Conservation (phyloP, 1,140 invertebrate species). For the Brachionus angularis region DNA sequence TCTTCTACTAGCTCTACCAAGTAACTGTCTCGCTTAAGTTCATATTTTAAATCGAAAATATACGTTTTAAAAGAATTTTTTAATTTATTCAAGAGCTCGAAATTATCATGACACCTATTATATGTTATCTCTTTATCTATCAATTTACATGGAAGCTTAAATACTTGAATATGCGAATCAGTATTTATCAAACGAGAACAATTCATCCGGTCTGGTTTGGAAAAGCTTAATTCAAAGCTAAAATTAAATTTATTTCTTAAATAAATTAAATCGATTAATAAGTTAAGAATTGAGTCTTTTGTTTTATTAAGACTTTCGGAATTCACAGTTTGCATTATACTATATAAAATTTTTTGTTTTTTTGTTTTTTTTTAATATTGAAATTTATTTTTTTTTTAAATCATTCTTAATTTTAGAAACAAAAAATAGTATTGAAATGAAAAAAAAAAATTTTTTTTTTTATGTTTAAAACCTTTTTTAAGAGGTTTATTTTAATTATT, state of each 20-base stretch:
- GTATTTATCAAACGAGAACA: too few relatives aligned
- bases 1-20: slow-evolving; percentile 11
- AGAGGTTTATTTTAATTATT: neutral
- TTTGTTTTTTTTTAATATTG: neutral
- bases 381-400: neutral
- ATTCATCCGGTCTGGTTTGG: too few relatives aligned
- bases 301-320: neutral
- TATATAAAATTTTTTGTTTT: neutral
- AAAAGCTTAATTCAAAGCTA: neutral
- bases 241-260: slow-evolving; percentile 5
- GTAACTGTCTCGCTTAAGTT: neutral
- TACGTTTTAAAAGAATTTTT: too few relatives aligned
- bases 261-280: slow-evolving; percentile 8
- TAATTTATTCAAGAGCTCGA: too few relatives aligned
- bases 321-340: neutral
- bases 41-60: too few relatives aligned
- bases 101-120: too few relatives aligned
- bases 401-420: neutral
- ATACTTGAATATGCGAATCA: neutral
- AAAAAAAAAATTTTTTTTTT: too few relatives aligned
- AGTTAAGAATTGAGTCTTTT: slow-evolving; percentile 15
- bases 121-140: too few relatives aligned
- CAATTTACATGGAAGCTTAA: neutral
- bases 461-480: slow-evolving; percentile 40
- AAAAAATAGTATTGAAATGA: too few relatives aligned